Percentiles rank a stretch among this genome's conserved stretches.
phyloP scores from a whole-genome alignment of 2,797 vertebrate species.

The Huso huso region DNA sequence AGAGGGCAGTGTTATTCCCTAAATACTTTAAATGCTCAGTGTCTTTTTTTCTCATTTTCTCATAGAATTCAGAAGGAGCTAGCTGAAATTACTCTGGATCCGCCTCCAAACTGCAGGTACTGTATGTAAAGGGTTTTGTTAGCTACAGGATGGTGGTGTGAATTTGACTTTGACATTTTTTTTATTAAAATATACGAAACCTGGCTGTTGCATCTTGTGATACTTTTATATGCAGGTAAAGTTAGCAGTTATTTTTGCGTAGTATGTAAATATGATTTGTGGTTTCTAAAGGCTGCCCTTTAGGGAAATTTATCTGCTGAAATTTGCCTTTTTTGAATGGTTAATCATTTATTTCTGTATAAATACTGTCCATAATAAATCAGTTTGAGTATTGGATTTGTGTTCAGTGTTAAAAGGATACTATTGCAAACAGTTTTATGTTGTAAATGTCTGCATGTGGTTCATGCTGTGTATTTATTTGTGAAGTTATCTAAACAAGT shows the following conservation, averaged over 20 bases:
- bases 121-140: slow-evolving; percentile 12
- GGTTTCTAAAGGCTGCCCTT: too few species aligned
- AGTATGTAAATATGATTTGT: background rate
- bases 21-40: slow-evolving; percentile 62
- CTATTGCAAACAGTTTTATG: too few species aligned
- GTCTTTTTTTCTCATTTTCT: slow-evolving; percentile 37
- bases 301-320: too few species aligned
- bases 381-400: too few species aligned
- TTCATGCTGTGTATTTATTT: too few species aligned
- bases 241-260: background rate
- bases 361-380: too few species aligned
- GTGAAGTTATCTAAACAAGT: too few species aligned
- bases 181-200: slow-evolving; percentile 6
- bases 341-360: too few species aligned
- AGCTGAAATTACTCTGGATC: slow-evolving; percentile 85
- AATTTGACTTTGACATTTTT: slow-evolving; percentile 21
- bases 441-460: too few species aligned
- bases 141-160: too few species aligned
- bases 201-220: background rate
- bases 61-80: slow-evolving; percentile 88
- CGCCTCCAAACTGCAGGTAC: slow-evolving; percentile 85
- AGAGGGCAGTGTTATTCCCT: slow-evolving; percentile 84
- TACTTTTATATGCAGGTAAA: background rate
- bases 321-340: too few species aligned
- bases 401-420: too few species aligned